Evolutionary conservation across 2,888 invertebrate species (phyloP), one percentile per base, ranked within the genome.

Genomic region (Lepidocyrtinus sp.): DNA sequence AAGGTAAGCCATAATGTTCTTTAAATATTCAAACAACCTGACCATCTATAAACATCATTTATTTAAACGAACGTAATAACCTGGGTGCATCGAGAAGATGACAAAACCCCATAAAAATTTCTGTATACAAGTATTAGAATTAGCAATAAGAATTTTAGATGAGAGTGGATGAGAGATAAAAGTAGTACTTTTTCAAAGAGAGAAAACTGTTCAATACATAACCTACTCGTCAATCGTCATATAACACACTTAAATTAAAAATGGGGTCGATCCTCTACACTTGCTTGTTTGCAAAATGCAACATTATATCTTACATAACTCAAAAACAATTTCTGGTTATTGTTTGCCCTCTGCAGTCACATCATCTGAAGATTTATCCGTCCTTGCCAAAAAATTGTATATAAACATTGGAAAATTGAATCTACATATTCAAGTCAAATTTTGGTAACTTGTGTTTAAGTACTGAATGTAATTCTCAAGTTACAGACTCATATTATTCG

Each of bases 401-500:
- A 50, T 50, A 50, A 50, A 50, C 50, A 50, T 50, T 50, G 50
- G 50, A 50, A 50, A 50, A 50, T 50, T 50, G 5, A 50, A 50
- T 50, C 15, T 50, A 50, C 15, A 7, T 2, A n/a, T 50, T 50
- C 50, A 7, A n/a, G 5, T 50, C 50, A 50, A 50, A 1, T 50
- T 50, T 50, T 50, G n/a, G 50, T 2, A 12, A 12, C 2, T 50
- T 50, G 50, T 15, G 36, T 7, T 12, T 67, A 45, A 67, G 67
- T 67, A 46, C 46, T 46, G 67, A 67, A 67, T 67, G 45, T 67
- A 67, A 67, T 67, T 67, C 67, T 67, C 67, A 67, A 46, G 45
- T 67, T 67, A 17, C 67, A 67, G 67, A 67, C 67, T 67, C 24
- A 7, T 9, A 17, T 24, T 26, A 62, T 12, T 50, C 17, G 50